Percentiles rank a stretch among this genome's conserved stretches.
Conservation (phyloP, 2,797 vertebrate species). For the Xiphophorus birchmanni region DNA sequence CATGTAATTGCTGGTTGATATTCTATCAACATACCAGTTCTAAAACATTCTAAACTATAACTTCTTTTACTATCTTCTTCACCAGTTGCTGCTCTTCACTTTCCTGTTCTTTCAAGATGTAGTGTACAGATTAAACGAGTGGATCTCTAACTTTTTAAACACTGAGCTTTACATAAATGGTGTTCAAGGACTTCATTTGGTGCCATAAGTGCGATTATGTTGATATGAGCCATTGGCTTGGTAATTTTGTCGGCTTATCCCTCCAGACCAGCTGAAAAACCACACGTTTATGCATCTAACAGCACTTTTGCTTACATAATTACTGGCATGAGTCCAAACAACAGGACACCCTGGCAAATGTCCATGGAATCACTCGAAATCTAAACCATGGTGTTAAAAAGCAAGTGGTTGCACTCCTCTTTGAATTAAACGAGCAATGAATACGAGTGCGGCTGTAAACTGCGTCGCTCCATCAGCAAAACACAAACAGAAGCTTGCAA, state of each 20-base stretch:
- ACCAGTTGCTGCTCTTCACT: not conserved
- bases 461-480: slow-evolving; percentile 18
- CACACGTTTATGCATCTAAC: slow-evolving; percentile 47
- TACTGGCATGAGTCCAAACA: slow-evolving; percentile 63
- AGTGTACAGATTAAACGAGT: not conserved
- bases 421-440: slow-evolving; percentile 58
- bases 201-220: not conserved
- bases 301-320: slow-evolving; percentile 67
- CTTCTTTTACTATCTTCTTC: not conserved
- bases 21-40: too few species aligned
- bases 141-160: not conserved
- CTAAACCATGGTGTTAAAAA: slow-evolving; percentile 63
- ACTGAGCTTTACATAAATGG: not conserved
- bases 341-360: slow-evolving; percentile 63
- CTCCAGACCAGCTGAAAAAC: slow-evolving; percentile 41
- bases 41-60: not conserved
- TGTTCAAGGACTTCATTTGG: not conserved
- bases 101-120: not conserved
- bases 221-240: slow-evolving; percentile 24
- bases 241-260: slow-evolving; percentile 28
- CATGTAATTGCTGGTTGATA: too few species aligned
- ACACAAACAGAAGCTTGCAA: slow-evolving; percentile 23
- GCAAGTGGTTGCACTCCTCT: slow-evolving; percentile 60
- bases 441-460: slow-evolving; percentile 28
- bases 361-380: slow-evolving; percentile 73